Evolutionary conservation across 2,797 vertebrate genomes (phyloP).

Genomic region (Lerista edwardsae): DNA sequence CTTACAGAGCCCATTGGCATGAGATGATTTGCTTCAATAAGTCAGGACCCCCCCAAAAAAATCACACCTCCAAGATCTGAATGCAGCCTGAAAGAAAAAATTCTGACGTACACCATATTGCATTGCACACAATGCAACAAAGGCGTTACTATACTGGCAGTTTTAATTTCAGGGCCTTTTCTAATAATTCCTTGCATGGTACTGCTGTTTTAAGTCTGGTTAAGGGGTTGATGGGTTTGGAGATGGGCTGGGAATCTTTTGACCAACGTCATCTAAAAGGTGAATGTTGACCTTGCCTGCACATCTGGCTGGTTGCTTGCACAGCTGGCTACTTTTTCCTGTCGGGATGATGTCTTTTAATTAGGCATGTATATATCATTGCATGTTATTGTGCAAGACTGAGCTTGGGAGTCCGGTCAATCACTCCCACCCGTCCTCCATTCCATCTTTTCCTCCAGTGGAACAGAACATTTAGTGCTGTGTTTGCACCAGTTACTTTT

Average conservation of each 20-base stretch:
- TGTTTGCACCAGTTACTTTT: neutral
- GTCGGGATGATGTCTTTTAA: neutral
- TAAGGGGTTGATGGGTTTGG: neutral
- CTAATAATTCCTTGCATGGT: neutral
- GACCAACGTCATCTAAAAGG: neutral
- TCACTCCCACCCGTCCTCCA: neutral
- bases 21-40: too few relatives aligned
- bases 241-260: neutral
- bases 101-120: too few relatives aligned
- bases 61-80: too few relatives aligned
- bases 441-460: neutral
- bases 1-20: too few relatives aligned
- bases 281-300: neutral
- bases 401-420: fast-evolving
- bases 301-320: conserved; percentile 13
- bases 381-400: neutral
- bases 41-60: too few relatives aligned
- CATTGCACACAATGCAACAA: too few relatives aligned
- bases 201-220: neutral
- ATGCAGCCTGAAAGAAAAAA: too few relatives aligned
- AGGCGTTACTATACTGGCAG: too few relatives aligned
- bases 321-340: neutral
- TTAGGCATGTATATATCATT: neutral
- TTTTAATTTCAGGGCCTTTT: neutral
- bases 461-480: conserved; percentile 13